These are phyloP conservation scores for Fulmarus glacialis DNA, from an alignment of 2,113 vertebrate genomes.

Conservation along the genomic window DNA sequence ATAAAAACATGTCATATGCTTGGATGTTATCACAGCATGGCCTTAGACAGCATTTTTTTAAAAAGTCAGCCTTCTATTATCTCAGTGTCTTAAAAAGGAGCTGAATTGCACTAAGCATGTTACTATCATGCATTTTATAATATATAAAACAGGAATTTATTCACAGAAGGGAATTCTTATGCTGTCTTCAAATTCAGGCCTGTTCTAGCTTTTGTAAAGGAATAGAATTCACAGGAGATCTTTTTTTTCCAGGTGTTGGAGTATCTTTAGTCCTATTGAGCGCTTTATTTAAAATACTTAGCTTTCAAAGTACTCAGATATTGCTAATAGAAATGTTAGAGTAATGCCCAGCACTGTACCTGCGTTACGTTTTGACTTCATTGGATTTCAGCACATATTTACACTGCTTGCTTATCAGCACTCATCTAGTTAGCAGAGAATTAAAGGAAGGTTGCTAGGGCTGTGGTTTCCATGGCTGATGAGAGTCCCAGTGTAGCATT, in stretches of 20 bases:
- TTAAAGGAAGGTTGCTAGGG: conserved; percentile 13
- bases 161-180: not conserved
- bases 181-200: not conserved
- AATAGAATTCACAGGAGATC: not conserved
- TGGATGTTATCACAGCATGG: not conserved
- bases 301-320: not conserved
- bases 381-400: not conserved
- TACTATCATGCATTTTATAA: not conserved
- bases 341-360: not conserved
- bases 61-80: not conserved
- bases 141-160: not conserved
- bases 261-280: not conserved
- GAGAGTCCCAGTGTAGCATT: not conserved
- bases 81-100: not conserved
- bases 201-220: not conserved
- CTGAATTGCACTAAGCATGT: not conserved
- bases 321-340: not conserved
- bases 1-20: not conserved
- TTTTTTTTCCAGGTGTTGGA: not conserved
- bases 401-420: not conserved
- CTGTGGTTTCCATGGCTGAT: conserved; percentile 1
- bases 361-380: not conserved
- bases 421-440: conserved; percentile 1
- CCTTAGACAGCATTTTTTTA: not conserved
- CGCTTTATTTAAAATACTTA: not conserved